phyloP scores from a whole-genome alignment of 2,888 invertebrate genomes.

The Sarcophaga rosellei region DNA sequence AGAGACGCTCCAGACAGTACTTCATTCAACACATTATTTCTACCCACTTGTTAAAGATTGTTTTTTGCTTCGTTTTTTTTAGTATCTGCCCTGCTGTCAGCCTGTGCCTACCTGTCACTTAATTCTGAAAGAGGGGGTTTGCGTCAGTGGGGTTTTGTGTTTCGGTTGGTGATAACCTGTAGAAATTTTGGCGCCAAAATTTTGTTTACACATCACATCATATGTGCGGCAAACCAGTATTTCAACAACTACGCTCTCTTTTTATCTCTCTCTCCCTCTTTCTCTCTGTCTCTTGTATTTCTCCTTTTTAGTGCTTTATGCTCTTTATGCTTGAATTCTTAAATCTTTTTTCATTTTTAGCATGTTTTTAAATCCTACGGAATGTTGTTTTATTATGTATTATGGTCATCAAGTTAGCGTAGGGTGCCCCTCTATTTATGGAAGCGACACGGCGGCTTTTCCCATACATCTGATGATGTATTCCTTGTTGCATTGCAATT shows the following conservation, averaged over 20 bases:
- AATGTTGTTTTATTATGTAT: conserved; percentile 12
- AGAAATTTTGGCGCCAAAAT: conserved; percentile 68
- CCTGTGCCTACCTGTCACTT: neutral
- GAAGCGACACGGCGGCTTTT: conserved; percentile 36
- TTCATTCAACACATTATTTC: conserved; percentile 42
- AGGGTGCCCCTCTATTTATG: neutral
- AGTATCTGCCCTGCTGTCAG: neutral
- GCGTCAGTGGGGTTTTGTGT: conserved; percentile 5
- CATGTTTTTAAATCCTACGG: neutral
- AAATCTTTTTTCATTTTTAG: neutral
- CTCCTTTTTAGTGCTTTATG: neutral
- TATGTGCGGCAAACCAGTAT: conserved; percentile 47
- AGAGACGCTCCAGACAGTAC: neutral
- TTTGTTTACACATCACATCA: conserved; percentile 26
- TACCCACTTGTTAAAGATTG: conserved; percentile 52
- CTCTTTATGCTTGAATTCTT: neutral
- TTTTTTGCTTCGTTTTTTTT: neutral
- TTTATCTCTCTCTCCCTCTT: conserved; percentile 1
- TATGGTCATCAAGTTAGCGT: neutral
- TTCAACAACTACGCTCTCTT: conserved; percentile 25
- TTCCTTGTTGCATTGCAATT: neutral
- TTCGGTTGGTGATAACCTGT: conserved; percentile 56
- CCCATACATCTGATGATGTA: neutral
- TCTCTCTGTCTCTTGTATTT: neutral
- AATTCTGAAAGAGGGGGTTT: neutral